These are phyloP conservation scores for Otolemur garnettii DNA, from an alignment of 2,113 vertebrate species.

Conservation along the genomic window DNA sequence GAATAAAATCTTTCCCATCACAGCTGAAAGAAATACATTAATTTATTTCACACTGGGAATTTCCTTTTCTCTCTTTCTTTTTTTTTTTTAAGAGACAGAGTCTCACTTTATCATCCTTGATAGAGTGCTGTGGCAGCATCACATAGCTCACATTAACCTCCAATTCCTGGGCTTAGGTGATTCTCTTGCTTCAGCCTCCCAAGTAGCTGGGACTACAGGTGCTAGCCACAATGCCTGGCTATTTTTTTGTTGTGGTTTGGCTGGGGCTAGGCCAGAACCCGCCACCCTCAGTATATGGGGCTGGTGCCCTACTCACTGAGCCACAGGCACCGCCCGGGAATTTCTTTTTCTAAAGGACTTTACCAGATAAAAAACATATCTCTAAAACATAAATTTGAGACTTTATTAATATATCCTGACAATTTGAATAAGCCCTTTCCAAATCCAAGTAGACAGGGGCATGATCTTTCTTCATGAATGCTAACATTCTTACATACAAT, in stretches of 20 bases:
- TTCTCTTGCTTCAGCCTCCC: too few species aligned
- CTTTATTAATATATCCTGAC: background rate
- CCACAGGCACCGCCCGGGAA: background rate
- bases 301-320: too few species aligned
- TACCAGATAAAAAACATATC: background rate
- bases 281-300: too few species aligned
- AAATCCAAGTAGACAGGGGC: background rate
- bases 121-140: too few species aligned
- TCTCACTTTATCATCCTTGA: too few species aligned
- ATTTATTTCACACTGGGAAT: background rate
- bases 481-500: background rate
- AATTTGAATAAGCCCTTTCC: slow-evolving; percentile 9
- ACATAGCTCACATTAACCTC: too few species aligned
- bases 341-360: background rate
- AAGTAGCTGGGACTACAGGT: too few species aligned
- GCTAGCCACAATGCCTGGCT: too few species aligned
- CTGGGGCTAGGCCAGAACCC: too few species aligned
- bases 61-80: background rate
- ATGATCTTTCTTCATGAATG: background rate
- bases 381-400: background rate
- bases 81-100: too few species aligned
- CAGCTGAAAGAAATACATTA: background rate
- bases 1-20: slow-evolving; percentile 14
- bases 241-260: too few species aligned
- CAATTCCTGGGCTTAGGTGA: too few species aligned